Evolutionary conservation across 1,140 invertebrate genomes (phyloP).

Genomic region (Bombus turneri): DNA sequence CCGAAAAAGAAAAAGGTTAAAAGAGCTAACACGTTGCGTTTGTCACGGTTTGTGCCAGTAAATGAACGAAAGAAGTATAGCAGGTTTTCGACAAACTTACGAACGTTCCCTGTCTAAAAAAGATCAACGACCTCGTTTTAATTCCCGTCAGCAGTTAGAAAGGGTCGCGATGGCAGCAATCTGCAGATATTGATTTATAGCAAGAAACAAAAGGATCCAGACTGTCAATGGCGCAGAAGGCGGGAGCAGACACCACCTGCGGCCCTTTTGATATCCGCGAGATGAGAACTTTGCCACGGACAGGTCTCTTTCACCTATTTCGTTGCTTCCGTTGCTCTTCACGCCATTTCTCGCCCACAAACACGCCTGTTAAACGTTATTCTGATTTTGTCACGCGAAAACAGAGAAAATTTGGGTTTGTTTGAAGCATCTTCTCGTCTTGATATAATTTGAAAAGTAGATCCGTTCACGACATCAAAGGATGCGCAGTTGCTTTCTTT

Average conservation of each 20-base stretch:
- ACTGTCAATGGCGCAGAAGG: constrained; percentile 38
- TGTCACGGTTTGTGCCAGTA: too few species aligned
- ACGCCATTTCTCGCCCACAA: constrained; percentile 2
- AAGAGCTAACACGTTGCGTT: too few species aligned
- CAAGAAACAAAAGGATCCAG: constrained; percentile 51
- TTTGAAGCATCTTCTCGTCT: neutral
- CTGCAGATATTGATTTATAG: constrained; percentile 55
- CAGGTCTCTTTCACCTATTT: constrained; percentile 17
- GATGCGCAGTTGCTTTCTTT: constrained; percentile 11
- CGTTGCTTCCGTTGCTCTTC: neutral
- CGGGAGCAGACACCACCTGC: constrained; percentile 40
- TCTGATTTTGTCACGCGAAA: constrained; percentile 32
- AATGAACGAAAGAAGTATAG: neutral
- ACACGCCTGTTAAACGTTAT: constrained; percentile 30
- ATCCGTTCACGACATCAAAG: neutral
- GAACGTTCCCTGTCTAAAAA: neutral
- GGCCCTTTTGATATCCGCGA: constrained; percentile 50
- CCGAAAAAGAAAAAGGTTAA: too few species aligned
- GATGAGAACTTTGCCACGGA: constrained; percentile 52
- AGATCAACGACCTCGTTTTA: constrained; percentile 22
- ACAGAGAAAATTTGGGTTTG: neutral
- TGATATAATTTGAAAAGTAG: constrained; percentile 28
- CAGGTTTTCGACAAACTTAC: neutral
- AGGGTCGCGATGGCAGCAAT: constrained; percentile 40
- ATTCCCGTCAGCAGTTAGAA: neutral